These are phyloP conservation scores for Enteromius trimaculatus DNA, from an alignment of 2,797 vertebrate genomes.

Conservation along the genomic window DNA sequence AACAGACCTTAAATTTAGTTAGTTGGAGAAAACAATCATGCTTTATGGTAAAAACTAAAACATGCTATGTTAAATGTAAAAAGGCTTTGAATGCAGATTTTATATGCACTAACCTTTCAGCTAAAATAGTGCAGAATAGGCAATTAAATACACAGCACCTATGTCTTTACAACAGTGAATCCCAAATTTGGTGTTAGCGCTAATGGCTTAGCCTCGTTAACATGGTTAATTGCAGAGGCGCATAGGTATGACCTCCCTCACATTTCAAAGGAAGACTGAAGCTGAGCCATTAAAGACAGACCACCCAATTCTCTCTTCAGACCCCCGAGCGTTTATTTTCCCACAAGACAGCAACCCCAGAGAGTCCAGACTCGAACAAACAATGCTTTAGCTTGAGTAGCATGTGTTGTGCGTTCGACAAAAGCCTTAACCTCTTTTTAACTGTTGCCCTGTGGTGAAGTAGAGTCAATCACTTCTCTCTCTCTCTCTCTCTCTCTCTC, in stretches of 20 bases:
- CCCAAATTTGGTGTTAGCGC: constrained; percentile 21
- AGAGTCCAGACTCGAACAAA: constrained; percentile 40
- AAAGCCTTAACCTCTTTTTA: constrained; percentile 33
- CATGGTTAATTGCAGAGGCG: constrained; percentile 56
- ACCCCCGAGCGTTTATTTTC: constrained; percentile 49
- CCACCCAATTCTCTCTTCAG: constrained; percentile 55
- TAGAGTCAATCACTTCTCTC: background rate
- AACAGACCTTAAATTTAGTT: background rate
- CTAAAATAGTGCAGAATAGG: background rate
- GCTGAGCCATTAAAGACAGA: constrained; percentile 46
- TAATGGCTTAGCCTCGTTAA: constrained; percentile 58
- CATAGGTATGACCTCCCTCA: constrained; percentile 57
- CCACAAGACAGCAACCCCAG: constrained; percentile 42
- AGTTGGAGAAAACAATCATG: background rate
- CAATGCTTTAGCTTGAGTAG: constrained; percentile 30
- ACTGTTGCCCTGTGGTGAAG: constrained; percentile 3
- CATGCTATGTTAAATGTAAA: background rate
- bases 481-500: background rate
- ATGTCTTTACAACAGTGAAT: constrained; percentile 18
- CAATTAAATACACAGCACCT: constrained; percentile 15
- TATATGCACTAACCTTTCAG: background rate
- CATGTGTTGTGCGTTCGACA: constrained; percentile 8
- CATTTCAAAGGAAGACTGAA: constrained; percentile 60
- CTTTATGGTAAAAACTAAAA: background rate
- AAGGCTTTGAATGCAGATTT: background rate